Evolutionary conservation across 2,113 vertebrate genomes (phyloP).

Genomic region (Mesoclemmys tuberculata): DNA sequence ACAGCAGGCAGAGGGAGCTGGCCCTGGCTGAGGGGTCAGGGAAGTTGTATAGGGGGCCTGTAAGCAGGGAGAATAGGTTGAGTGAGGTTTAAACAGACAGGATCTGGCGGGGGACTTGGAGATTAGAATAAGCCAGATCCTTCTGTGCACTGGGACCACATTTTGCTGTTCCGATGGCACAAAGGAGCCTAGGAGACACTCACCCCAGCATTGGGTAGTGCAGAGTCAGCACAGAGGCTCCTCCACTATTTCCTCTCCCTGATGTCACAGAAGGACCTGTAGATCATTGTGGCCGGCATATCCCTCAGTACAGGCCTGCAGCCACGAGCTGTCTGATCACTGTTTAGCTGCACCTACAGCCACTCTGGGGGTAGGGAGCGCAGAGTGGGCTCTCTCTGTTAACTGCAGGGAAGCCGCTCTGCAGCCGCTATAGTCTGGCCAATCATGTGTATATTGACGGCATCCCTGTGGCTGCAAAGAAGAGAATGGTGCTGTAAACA

Average conservation of each 20-base stretch:
- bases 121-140: background rate
- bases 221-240: background rate
- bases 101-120: background rate
- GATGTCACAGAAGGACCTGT: background rate
- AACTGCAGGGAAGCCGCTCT: background rate
- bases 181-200: background rate
- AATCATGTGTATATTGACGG: background rate
- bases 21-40: background rate
- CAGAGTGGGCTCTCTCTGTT: background rate
- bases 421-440: fast-evolving
- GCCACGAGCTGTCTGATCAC: too few relatives aligned
- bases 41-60: background rate
- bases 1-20: background rate
- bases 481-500: background rate
- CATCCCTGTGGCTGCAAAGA: background rate
- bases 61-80: background rate
- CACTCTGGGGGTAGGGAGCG: too few relatives aligned
- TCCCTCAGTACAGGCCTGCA: background rate
- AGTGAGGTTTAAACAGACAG: too few relatives aligned
- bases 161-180: background rate
- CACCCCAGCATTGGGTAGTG: background rate
- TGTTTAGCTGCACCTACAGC: background rate
- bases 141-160: background rate
- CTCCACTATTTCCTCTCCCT: background rate
- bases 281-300: background rate